A percentile compares a stretch with the other conserved stretches of the same genome.
phyloP scores from a whole-genome alignment of 2,797 vertebrate species.

The Acanthurus leucopareius region DNA sequence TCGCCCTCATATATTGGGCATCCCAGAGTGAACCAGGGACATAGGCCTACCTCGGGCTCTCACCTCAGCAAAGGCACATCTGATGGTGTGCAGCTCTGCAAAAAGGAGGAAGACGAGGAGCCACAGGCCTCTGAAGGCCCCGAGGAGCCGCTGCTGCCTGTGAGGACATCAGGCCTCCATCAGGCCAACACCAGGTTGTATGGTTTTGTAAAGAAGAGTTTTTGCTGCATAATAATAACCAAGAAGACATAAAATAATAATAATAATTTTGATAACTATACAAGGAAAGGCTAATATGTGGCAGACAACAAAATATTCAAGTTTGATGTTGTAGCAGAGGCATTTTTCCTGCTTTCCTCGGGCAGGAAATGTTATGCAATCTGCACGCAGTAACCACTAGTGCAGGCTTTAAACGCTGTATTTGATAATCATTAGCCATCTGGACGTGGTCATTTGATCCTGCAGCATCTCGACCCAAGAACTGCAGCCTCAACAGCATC shows the following conservation, averaged over 20 bases:
- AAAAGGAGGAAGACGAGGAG: slow-evolving; percentile 35
- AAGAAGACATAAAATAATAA: neutral
- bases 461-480: slow-evolving; percentile 75
- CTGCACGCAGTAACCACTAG: slow-evolving; percentile 30
- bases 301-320: neutral
- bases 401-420: slow-evolving; percentile 66
- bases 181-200: slow-evolving; percentile 73
- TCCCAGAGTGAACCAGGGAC: slow-evolving; percentile 28
- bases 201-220: slow-evolving; percentile 16
- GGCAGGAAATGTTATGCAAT: slow-evolving; percentile 61
- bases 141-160: slow-evolving; percentile 1
- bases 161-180: slow-evolving; percentile 22
- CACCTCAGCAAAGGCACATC: slow-evolving; percentile 6
- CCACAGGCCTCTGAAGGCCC: slow-evolving; percentile 35
- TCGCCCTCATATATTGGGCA: slow-evolving; percentile 78
- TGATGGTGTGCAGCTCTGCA: slow-evolving; percentile 5
- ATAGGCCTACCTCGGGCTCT: slow-evolving; percentile 5
- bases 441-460: slow-evolving; percentile 88
- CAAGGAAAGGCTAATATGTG: neutral
- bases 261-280: neutral
- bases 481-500: slow-evolving; percentile 77
- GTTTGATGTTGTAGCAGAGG: slow-evolving; percentile 29
- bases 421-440: slow-evolving; percentile 84
- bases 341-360: slow-evolving; percentile 31
- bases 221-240: neutral